Conservation (phyloP, 2,797 vertebrate species). For the Gadopsis bispinosus region DNA sequence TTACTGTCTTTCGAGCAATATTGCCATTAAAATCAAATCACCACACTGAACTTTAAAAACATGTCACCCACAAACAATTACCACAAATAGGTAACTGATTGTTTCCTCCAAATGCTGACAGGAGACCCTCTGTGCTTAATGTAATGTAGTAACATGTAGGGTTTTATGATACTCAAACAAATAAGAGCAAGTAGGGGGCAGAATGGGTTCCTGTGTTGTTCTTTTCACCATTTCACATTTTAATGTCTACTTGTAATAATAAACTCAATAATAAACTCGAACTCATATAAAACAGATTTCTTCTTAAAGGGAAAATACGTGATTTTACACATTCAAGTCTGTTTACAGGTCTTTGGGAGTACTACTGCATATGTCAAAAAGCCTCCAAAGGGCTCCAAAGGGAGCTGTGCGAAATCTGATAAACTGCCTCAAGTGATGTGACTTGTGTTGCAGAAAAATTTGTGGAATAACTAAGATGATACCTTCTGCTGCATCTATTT, state of each 20-base stretch:
- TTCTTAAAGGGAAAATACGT: background rate
- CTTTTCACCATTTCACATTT: background rate
- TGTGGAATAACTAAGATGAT: background rate
- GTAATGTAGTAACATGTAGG: background rate
- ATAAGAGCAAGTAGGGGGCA: background rate
- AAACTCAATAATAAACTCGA: background rate
- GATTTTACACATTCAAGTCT: background rate
- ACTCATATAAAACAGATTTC: background rate
- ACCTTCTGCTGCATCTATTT: background rate
- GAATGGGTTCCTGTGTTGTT: no score
- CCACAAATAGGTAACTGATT: slow-evolving; percentile 33
- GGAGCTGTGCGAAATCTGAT: background rate
- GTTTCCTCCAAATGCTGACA: slow-evolving; percentile 48
- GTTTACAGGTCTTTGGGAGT: background rate
- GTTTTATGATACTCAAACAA: background rate
- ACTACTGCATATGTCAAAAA: no score
- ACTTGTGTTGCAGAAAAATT: background rate
- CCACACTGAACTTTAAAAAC: slow-evolving; percentile 53
- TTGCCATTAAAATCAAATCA: slow-evolving; percentile 70
- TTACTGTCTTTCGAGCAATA: slow-evolving; percentile 43
- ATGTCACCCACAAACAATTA: slow-evolving; percentile 47
- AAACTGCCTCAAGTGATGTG: background rate
- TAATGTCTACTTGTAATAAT: background rate
- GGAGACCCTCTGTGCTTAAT: slow-evolving; percentile 8
- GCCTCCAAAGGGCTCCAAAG: background rate